Evolutionary conservation across 2,797 vertebrate genomes (phyloP), one percentile per base, ranked within the genome.

Genomic region (Enteromius treurensis): DNA sequence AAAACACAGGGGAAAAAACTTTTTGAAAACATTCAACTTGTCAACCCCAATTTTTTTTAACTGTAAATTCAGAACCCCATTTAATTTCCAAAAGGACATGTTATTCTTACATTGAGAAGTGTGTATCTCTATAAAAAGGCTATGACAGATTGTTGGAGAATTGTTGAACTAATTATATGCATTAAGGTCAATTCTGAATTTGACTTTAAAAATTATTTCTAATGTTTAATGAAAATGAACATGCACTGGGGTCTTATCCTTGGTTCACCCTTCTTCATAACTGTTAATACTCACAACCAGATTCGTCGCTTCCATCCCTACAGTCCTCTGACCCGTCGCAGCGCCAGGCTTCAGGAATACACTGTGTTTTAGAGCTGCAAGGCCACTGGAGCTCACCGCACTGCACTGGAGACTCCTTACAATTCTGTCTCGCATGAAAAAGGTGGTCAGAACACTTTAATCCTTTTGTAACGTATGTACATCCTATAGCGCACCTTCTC

Each of bases 271-370:
- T 0, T 4, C 19, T 51, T 3, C 17, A 51, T 49, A 53, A 53
- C 47, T 0, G 8, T 15, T 23, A 37, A 40, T 26, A 91, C 97
- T 96, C 88, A 97, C 97, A 99, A 34, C 86, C 90, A 9, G 84
- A 67, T 88, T 99, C 97, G 0, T 98, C 97, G 0, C 96, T 97
- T 88, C 93, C 89, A 0, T 98, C 97, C 0, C 21, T 77, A 55
- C 97, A 98, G 92, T 99, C 98, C 0, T 75, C 87, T 51, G 88
- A 89, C 70, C 95, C 90, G 0, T 99, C 98, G 0, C 97, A 98
- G 71, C 0, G 94, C 98, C 97, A 98, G 53, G 88, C 42, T 7
- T 79, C 67, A 0, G 97, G 96, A 80, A 98, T 88, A 64, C 97
- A 99, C 64, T 91, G 71, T 0, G 73, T 91, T 81, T 89, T 89